Evolutionary conservation across 1,140 invertebrate species (phyloP).

Genomic region (Drosophila ficusphila): DNA sequence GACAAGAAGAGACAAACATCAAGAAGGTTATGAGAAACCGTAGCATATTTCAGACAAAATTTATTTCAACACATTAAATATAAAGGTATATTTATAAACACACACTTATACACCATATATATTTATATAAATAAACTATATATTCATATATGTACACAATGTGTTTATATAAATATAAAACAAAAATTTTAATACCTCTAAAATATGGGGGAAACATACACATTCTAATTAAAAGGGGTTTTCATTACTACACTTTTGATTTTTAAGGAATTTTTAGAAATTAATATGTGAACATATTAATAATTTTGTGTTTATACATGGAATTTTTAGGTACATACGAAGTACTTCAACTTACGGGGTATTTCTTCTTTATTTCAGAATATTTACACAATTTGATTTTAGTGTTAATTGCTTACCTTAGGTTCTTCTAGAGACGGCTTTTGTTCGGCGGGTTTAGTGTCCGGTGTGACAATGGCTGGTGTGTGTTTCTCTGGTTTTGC

Average conservation of each 20-base stretch:
- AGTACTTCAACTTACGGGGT: too few relatives aligned
- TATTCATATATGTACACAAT: slow-evolving; percentile 12
- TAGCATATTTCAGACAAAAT: slow-evolving; percentile 44
- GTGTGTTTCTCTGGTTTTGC: slow-evolving; percentile 22
- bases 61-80: slow-evolving; percentile 47
- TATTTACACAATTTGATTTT: too few relatives aligned
- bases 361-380: too few relatives aligned
- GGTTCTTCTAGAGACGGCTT: slow-evolving; percentile 26
- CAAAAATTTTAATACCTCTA: background rate
- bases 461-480: slow-evolving; percentile 45
- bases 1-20: slow-evolving; percentile 51
- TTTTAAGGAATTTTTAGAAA: background rate
- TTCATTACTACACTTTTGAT: background rate
- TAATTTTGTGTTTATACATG: too few relatives aligned
- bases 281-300: too few relatives aligned
- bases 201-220: background rate
- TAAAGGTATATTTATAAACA: slow-evolving; percentile 14
- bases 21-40: slow-evolving; percentile 25
- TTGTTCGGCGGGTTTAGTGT: slow-evolving; percentile 41
- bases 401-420: slow-evolving; percentile 56
- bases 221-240: background rate
- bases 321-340: background rate
- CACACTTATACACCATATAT: slow-evolving; percentile 11
- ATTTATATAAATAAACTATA: slow-evolving; percentile 15
- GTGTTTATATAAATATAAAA: slow-evolving; percentile 14